Base-by-base conservation (phyloP, 2,888 invertebrate genomes). In the Brachyopa scutellaris region DNA sequence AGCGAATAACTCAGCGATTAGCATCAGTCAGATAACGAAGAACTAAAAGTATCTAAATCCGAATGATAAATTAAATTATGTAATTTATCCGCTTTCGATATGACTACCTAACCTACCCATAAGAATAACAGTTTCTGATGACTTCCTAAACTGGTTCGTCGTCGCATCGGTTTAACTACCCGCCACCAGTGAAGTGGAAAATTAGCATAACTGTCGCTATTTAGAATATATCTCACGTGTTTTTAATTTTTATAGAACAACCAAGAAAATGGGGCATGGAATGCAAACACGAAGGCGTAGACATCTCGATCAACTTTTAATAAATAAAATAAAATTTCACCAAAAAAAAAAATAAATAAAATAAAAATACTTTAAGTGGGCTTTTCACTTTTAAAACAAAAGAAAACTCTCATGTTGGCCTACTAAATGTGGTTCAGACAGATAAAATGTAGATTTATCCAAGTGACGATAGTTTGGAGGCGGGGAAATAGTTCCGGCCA, bases 31-130 rank as follows among this genome's bases (percentile, higher is more conserved):
- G 15, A 31, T 23, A 40, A n/a, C 17, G 15, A 3, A 40, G 7
- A 26, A 9, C 1, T n/a, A 57, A 9, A 26, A 15, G 21, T 36
- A 36, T 36, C 38, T 38, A 38, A 11, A 38, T 1, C 38, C 8
- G n/a, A n/a, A n/a, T n/a, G n/a, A n/a, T n/a, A n/a, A n/a, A 42
- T 17, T 4, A 33, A 17, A 17, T 31, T 53, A 33, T 53, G 51
- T 17, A 55, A 55, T 36, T 55, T 55, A 55, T 55, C 11, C 11
- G 55, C 55, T 57, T 57, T 57, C 55, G 38, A 51, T n/a, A n/a
- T n/a, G n/a, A n/a, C n/a, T n/a, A n/a, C n/a, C n/a, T n/a, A n/a
- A n/a, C n/a, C n/a, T n/a, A n/a, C n/a, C n/a, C 17, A 55, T 11
- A 9, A 11, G 21, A 57, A 38, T 38, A 53, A 33, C 38, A 36